Percentiles rank a stretch among this genome's conserved stretches.
Evolutionary conservation across 1,140 invertebrate genomes (phyloP).

Genomic region (Plectus sambesii): DNA sequence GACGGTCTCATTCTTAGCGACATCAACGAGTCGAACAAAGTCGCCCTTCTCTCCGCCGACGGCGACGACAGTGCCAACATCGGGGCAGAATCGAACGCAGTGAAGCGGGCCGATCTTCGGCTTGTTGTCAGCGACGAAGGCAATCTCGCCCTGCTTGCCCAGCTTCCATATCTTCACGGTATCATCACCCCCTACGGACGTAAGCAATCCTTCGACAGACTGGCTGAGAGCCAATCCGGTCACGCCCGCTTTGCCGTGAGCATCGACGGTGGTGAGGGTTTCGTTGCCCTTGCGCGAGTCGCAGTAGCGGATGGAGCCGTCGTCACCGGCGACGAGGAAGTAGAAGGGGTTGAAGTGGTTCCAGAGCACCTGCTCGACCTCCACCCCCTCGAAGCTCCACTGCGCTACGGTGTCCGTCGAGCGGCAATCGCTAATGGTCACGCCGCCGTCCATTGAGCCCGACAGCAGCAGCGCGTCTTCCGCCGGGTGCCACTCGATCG

Average conservation of each 20-base stretch:
- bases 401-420: conserved; percentile 63
- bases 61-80: conserved; percentile 12
- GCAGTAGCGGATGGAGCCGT: conserved; percentile 54
- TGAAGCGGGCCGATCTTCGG: conserved; percentile 16
- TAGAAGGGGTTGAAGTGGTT: conserved; percentile 61
- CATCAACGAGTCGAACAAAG: conserved; percentile 17
- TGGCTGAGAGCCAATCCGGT: conserved; percentile 23
- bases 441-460: conserved; percentile 59
- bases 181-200: conserved; percentile 29
- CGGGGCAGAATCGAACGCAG: conserved; percentile 17
- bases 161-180: conserved; percentile 24
- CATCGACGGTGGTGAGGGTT: conserved; percentile 63
- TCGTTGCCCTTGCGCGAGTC: conserved; percentile 60
- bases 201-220: conserved; percentile 23
- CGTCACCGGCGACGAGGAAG: conserved; percentile 54
- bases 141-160: conserved; percentile 8
- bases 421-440: conserved; percentile 41
- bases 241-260: conserved; percentile 62
- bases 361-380: conserved; percentile 80
- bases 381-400: conserved; percentile 55
- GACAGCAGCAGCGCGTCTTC: conserved; percentile 68
- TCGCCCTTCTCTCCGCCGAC: conserved; percentile 18
- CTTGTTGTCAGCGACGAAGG: conserved; percentile 16
- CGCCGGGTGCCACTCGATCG: conserved; percentile 71
- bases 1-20: too few relatives aligned